Evolutionary conservation across 2,888 invertebrate genomes (phyloP).

Genomic region (Drosophila mimetica): DNA sequence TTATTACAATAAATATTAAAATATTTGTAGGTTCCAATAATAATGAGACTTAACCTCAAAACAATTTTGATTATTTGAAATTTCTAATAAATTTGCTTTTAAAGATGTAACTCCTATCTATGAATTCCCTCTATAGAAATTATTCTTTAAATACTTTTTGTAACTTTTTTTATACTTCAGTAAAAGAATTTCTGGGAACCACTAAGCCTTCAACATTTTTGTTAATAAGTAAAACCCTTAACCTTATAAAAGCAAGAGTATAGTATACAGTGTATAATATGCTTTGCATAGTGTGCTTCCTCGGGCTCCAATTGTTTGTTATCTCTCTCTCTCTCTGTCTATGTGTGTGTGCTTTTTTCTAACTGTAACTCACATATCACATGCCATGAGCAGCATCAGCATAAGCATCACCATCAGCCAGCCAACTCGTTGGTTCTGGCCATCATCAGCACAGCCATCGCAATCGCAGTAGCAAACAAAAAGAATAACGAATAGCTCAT

Average conservation of each 20-base stretch:
- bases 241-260: constrained; percentile 15
- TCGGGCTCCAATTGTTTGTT: constrained; percentile 13
- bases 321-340: constrained; percentile 21
- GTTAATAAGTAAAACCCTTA: neutral
- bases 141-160: too few species aligned
- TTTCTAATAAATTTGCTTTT: too few species aligned
- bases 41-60: too few species aligned
- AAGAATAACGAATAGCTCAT: constrained; percentile 37
- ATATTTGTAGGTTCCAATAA: too few species aligned
- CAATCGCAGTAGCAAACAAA: constrained; percentile 32
- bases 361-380: constrained; percentile 54
- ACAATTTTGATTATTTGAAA: too few species aligned
- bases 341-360: constrained; percentile 48
- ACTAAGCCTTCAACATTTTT: neutral
- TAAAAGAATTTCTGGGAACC: neutral
- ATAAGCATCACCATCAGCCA: constrained; percentile 26
- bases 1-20: too few species aligned
- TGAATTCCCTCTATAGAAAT: too few species aligned
- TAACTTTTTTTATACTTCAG: too few species aligned
- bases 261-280: constrained; percentile 17
- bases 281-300: constrained; percentile 15
- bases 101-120: too few species aligned
- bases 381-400: constrained; percentile 43
- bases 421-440: constrained; percentile 3
- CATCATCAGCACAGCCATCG: constrained; percentile 47